Base-by-base conservation (phyloP, 2,113 vertebrate genomes). In the Odocoileus virginianus region DNA sequence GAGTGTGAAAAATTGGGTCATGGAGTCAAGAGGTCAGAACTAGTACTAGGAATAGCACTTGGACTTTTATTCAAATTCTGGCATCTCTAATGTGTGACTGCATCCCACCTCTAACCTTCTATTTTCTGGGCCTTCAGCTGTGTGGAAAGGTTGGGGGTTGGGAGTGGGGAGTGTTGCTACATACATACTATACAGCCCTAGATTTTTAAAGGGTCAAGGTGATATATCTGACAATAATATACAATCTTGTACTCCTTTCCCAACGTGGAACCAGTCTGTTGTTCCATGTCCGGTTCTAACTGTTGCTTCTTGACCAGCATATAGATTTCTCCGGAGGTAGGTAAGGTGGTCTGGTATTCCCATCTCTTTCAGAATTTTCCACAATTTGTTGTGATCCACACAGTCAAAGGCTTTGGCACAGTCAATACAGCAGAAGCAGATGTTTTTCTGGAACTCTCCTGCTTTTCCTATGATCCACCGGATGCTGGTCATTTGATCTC, bases 131-230 rank as follows among this genome's bases (percentile, higher is more conserved):
- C 50, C 71, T 89, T 91, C 33, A 33, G 87, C 83, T 55, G 79
- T 16, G 33, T 28, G 81, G 13, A 12, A 4, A 52, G 12, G 52
- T 23, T 71, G 1, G 23, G 25, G 64, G 33, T 2, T 83, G 9
- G 45, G 30, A n/a, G 30, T 88, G 60, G 30, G 79, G 3, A 52
- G 47, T n/a, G 47, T 50, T 82, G 60, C 17, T 90, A 96, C 78
- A 89, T 6, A 94, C 19, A 91, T 83, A 91, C 84, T 95, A 40
- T 84, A 92, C 25, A 13, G 19, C 52, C 74, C 95, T 57, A 94
- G 71, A 97, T 95, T 94, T 97, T 97, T 92, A 96, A 97, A 98
- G 60, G 74, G 78, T 95, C 71, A 98, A 92, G 82, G 57, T 87
- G 14, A 4, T 14, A 11, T 81, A 87, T 92, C 87, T 95, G 95